Percentiles rank a stretch among this genome's conserved stretches.
phyloP scores from a whole-genome alignment of 2,797 vertebrate genomes.

The Neosalanx taihuensis region DNA sequence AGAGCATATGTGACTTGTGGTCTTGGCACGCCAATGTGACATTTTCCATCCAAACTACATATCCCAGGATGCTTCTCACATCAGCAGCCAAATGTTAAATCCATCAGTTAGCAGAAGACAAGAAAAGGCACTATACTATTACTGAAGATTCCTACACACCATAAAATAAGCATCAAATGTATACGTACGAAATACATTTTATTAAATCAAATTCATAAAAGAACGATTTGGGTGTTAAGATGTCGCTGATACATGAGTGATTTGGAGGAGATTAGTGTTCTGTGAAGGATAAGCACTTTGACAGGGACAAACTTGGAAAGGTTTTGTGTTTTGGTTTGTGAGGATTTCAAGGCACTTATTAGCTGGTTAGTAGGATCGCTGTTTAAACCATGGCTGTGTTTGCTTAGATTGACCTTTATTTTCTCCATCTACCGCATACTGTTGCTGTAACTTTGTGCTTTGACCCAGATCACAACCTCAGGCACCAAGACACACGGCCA shows the following conservation, averaged over 20 bases:
- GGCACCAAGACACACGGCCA: neutral
- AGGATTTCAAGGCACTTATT: slow-evolving; percentile 28
- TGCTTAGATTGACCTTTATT: neutral
- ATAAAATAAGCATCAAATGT: slow-evolving; percentile 11
- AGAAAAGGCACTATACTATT: slow-evolving; percentile 12
- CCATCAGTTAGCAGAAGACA: slow-evolving; percentile 1
- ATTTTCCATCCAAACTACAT: neutral
- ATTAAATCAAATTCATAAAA: slow-evolving; percentile 5
- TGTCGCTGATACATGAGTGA: neutral
- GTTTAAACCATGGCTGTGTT: slow-evolving; percentile 5
- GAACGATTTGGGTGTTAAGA: neutral
- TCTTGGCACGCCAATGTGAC: neutral
- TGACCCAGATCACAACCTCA: slow-evolving; percentile 30
- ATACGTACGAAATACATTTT: neutral
- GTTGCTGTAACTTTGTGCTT: slow-evolving; percentile 21
- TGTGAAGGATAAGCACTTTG: neutral
- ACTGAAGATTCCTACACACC: slow-evolving; percentile 28
- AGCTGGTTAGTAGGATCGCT: slow-evolving; percentile 9
- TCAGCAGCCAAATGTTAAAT: slow-evolving; percentile 9
- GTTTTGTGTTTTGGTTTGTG: neutral
- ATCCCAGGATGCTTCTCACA: slow-evolving; percentile 16
- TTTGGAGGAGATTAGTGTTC: neutral
- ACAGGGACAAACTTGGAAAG: neutral
- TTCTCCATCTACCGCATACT: neutral
- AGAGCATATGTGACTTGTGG: neutral